Conservation (phyloP, 2,113 vertebrate genomes). For the Triplophysa siluroides region DNA sequence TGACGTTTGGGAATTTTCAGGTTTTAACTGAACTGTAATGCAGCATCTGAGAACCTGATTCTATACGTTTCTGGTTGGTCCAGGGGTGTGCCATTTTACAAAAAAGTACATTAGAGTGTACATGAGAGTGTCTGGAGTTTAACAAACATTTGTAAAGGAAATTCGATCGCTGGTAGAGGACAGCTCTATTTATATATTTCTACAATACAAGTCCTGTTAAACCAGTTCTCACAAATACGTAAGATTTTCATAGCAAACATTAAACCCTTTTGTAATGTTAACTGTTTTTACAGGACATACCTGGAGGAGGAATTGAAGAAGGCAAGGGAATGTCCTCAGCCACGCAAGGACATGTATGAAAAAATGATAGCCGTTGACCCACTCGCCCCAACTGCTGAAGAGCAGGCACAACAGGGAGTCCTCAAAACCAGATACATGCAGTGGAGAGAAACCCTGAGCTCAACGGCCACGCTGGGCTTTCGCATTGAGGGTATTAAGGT, state of each 20-base stretch:
- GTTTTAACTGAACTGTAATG: no score
- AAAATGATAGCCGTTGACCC: conserved; percentile 87
- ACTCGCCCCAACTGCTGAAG: conserved; percentile 75
- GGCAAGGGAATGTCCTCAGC: conserved; percentile 76
- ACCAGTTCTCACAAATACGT: not conserved
- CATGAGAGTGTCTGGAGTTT: not conserved
- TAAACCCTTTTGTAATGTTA: not conserved
- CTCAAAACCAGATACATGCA: conserved; percentile 89
- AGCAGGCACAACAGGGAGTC: conserved; percentile 73
- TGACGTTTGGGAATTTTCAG: not conserved
- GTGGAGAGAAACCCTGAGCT: conserved; percentile 85
- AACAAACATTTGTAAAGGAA: not conserved
- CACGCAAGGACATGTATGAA: conserved; percentile 83
- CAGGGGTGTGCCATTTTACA: not conserved
- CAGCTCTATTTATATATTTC: not conserved
- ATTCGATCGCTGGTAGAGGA: not conserved
- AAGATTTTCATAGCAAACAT: not conserved
- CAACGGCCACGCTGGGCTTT: conserved; percentile 84
- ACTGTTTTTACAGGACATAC: conserved; percentile 72
- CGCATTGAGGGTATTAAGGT: conserved; percentile 86
- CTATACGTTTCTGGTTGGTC: not conserved
- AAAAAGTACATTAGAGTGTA: not conserved
- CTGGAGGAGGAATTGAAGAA: conserved; percentile 81
- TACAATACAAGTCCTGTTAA: not conserved
- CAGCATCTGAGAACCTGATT: no score